A percentile compares a stretch with the other conserved stretches of the same genome.
Evolutionary conservation across 2,113 vertebrate species (phyloP).

Genomic region (Heterotis niloticus): DNA sequence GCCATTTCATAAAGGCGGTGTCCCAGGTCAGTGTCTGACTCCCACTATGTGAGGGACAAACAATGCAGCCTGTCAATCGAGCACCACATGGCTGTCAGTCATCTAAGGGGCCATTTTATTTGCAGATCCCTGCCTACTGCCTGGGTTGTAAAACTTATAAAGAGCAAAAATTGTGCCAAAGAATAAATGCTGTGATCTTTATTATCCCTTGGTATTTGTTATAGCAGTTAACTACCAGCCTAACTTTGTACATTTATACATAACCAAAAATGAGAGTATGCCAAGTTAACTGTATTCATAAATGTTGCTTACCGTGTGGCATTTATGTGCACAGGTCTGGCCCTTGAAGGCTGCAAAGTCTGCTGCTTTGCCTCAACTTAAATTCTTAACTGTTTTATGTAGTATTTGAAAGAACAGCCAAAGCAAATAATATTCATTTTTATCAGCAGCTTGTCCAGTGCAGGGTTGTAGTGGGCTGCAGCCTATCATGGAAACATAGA

Average conservation of each 20-base stretch:
- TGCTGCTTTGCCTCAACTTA: too few relatives aligned
- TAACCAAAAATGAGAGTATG: neutral
- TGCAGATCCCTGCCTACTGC: slow-evolving; percentile 2
- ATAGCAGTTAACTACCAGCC: slow-evolving; percentile 4
- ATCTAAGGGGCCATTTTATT: slow-evolving; percentile 1
- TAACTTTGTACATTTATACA: neutral
- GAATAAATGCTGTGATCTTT: neutral
- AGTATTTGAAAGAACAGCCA: too few relatives aligned
- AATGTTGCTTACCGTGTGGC: too few relatives aligned
- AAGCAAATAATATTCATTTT: too few relatives aligned
- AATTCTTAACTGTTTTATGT: too few relatives aligned
- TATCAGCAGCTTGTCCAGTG: too few relatives aligned
- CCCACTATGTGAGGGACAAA: slow-evolving; percentile 30
- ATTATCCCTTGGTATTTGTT: neutral
- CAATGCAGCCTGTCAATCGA: slow-evolving; percentile 61
- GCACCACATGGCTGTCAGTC: slow-evolving; percentile 58
- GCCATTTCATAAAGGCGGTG: slow-evolving; percentile 44
- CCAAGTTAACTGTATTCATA: neutral
- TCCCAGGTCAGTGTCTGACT: slow-evolving; percentile 43
- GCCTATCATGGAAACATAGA: too few relatives aligned
- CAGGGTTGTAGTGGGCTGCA: too few relatives aligned
- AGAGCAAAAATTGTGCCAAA: slow-evolving; percentile 1
- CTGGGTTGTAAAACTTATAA: neutral
- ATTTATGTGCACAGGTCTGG: too few relatives aligned
- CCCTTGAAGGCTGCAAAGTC: too few relatives aligned